phyloP scores from a whole-genome alignment of 2,113 vertebrate species.

The Amblyornis subalaris region DNA sequence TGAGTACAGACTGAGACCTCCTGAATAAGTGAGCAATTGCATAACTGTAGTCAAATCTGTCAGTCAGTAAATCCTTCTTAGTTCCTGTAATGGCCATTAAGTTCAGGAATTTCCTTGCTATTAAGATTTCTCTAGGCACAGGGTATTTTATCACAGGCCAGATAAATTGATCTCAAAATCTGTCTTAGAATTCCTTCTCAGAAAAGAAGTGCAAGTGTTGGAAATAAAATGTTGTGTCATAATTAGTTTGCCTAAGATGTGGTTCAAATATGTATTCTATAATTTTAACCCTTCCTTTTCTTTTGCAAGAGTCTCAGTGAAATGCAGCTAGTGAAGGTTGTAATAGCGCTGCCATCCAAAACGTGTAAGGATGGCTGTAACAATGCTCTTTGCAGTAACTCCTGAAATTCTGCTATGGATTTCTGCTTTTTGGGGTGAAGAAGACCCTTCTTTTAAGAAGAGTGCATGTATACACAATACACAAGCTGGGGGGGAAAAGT shows the following conservation, averaged over 20 bases:
- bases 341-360: neutral
- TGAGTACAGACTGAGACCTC: neutral
- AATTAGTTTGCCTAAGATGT: neutral
- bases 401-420: neutral
- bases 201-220: neutral
- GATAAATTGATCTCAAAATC: neutral
- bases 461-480: neutral
- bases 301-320: neutral
- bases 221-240: neutral
- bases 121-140: neutral
- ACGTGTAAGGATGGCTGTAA: neutral
- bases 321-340: neutral
- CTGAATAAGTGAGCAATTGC: neutral
- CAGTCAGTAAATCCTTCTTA: neutral
- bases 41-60: neutral
- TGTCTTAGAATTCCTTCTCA: neutral
- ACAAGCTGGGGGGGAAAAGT: neutral
- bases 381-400: neutral
- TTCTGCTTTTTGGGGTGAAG: neutral
- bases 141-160: neutral
- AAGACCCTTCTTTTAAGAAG: neutral
- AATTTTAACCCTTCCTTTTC: neutral
- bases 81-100: neutral
- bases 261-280: neutral
- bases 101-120: neutral